A percentile compares a stretch with the other conserved stretches of the same genome.
phyloP scores from a whole-genome alignment of 2,888 invertebrate species.

The Sesia bembeciformis region DNA sequence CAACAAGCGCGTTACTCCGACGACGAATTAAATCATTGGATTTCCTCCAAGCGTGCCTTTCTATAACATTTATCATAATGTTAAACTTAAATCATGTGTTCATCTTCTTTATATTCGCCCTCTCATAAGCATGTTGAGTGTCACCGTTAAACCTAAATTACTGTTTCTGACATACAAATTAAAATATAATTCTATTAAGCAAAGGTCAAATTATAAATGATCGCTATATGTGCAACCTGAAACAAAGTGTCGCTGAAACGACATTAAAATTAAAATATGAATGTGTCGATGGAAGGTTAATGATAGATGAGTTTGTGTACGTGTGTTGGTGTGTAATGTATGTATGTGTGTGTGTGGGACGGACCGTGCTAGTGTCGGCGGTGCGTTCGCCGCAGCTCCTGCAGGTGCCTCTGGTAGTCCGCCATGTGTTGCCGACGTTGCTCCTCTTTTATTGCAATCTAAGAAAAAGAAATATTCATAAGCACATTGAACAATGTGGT shows the following conservation, averaged over 20 bases:
- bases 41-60: conserved; percentile 71
- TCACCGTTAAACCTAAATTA: conserved; percentile 39
- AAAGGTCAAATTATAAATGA: conserved; percentile 5
- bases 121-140: conserved; percentile 26
- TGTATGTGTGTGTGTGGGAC: conserved; percentile 31
- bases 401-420: conserved; percentile 86
- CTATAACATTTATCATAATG: conserved; percentile 72
- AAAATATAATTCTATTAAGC: conserved; percentile 2
- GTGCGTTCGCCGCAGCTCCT: conserved; percentile 79
- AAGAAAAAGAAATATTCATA: conserved; percentile 15
- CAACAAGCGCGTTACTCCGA: conserved; percentile 54
- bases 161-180: conserved; percentile 28
- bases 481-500: neutral
- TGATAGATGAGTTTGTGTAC: conserved; percentile 15
- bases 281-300: conserved; percentile 17
- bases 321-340: conserved; percentile 7
- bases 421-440: conserved; percentile 89
- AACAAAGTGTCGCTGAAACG: conserved; percentile 45
- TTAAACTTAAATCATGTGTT: conserved; percentile 39
- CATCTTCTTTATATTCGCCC: conserved; percentile 16
- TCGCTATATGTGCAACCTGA: conserved; percentile 27
- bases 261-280: conserved; percentile 23
- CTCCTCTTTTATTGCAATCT: conserved; percentile 93
- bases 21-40: conserved; percentile 66
- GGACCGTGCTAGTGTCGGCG: conserved; percentile 72